Conservation (phyloP, 2,888 invertebrate genomes). For the Camptogramma bilineatum region DNA sequence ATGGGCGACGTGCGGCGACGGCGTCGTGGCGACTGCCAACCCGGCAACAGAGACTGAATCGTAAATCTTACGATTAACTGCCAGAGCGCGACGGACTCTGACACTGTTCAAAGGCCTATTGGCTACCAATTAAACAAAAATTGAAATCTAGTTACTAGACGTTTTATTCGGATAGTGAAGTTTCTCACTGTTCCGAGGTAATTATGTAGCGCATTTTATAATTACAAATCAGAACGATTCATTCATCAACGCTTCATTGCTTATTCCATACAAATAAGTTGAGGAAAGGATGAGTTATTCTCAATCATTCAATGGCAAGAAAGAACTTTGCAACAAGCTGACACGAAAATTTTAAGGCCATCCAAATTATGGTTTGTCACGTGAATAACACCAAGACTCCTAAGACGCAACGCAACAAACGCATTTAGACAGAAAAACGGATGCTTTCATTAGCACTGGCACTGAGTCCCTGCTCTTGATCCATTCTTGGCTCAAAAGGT, state of each 20-base stretch:
- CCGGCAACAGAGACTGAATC: slow-evolving; percentile 48
- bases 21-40: slow-evolving; percentile 51
- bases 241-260: too few species aligned
- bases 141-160: background rate
- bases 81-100: slow-evolving; percentile 21
- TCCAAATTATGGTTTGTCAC: background rate
- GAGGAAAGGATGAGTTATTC: too few species aligned
- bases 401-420: background rate
- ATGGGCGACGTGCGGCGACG: slow-evolving; percentile 39
- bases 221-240: background rate
- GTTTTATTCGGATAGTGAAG: background rate
- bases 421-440: slow-evolving; percentile 38
- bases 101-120: slow-evolving; percentile 9
- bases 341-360: background rate
- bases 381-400: background rate
- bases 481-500: slow-evolving; percentile 41
- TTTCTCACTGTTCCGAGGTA: background rate
- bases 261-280: too few species aligned
- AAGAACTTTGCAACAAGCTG: background rate
- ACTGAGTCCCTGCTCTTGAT: background rate
- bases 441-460: slow-evolving; percentile 51
- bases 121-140: background rate
- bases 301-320: too few species aligned
- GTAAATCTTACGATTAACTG: slow-evolving; percentile 48
- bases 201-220: too few species aligned